Percentiles rank a stretch among this genome's conserved stretches.
These are phyloP conservation scores for Lamprologus ornatipinnis DNA, from an alignment of 2,113 vertebrate genomes.

Conservation along the genomic window DNA sequence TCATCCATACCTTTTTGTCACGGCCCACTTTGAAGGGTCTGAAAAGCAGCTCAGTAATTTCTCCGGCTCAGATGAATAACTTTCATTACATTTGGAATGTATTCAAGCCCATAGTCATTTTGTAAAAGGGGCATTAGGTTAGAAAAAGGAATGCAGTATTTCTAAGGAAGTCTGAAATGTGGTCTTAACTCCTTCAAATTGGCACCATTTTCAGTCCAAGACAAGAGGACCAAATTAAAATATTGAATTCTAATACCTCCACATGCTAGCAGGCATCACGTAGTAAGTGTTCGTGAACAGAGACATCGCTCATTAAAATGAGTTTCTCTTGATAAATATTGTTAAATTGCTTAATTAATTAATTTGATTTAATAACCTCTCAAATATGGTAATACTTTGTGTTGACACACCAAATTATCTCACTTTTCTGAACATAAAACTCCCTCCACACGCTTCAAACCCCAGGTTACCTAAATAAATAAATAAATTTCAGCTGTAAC, in stretches of 20 bases:
- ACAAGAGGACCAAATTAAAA: conserved; percentile 10
- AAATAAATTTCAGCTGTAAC: not conserved
- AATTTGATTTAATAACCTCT: not conserved
- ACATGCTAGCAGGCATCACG: not conserved
- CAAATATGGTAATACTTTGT: not conserved
- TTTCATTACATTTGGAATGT: conserved; percentile 17
- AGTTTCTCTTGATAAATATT: not conserved
- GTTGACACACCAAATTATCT: not conserved
- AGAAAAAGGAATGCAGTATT: not conserved
- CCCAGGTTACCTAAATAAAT: not conserved
- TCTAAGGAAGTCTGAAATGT: conserved; percentile 3
- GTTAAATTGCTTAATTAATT: not conserved
- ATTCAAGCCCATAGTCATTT: conserved; percentile 41
- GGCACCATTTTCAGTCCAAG: not conserved
- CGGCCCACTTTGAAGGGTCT: conserved; percentile 71
- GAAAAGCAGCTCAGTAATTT: not conserved
- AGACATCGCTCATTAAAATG: not conserved
- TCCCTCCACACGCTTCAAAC: not conserved
- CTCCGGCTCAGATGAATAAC: not conserved
- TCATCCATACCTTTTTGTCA: conserved; percentile 71
- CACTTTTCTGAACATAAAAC: not conserved
- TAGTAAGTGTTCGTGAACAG: not conserved
- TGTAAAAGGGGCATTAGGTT: conserved; percentile 8
- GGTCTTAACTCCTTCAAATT: conserved; percentile 15
- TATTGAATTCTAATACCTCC: not conserved